Conservation (phyloP, 2,888 invertebrate species). For the Eumerus sabulonum region DNA sequence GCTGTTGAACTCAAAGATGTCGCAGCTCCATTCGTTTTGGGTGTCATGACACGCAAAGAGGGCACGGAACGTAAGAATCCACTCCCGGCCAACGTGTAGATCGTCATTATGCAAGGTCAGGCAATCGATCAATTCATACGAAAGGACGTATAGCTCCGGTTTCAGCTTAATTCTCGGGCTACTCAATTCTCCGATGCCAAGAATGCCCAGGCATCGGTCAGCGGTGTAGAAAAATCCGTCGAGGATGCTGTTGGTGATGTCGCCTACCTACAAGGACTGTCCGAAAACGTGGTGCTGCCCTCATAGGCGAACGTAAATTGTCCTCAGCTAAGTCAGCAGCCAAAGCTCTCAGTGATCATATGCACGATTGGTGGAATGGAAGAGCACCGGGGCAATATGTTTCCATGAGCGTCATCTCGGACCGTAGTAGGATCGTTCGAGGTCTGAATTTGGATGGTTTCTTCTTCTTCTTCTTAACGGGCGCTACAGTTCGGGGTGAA, state of each 20-base stretch:
- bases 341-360: slow-evolving; percentile 98
- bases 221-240: slow-evolving; percentile 82
- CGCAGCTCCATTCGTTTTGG: slow-evolving; percentile 97
- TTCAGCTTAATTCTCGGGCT: too few species aligned
- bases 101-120: slow-evolving; percentile 98
- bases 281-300: slow-evolving; percentile 98
- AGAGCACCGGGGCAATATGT: slow-evolving; percentile 88
- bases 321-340: slow-evolving; percentile 99
- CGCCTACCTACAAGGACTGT: slow-evolving; percentile 81
- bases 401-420: slow-evolving; percentile 98
- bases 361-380: slow-evolving; percentile 97
- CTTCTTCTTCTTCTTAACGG: too few species aligned
- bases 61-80: slow-evolving; percentile 99
- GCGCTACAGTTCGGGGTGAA: too few species aligned
- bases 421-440: slow-evolving; percentile 95
- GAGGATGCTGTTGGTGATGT: slow-evolving; percentile 81
- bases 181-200: slow-evolving; percentile 98
- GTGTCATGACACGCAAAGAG: slow-evolving; percentile 97
- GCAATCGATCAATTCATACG: slow-evolving; percentile 94
- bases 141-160: too few species aligned
- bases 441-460: slow-evolving; percentile 90
- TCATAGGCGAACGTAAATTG: slow-evolving; percentile 98
- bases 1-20: slow-evolving; percentile 96
- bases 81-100: slow-evolving; percentile 97
- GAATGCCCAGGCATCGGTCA: slow-evolving; percentile 83